These are phyloP conservation scores for Agonopterix heracliana DNA, from an alignment of 2,888 invertebrate genomes.

Conservation along the genomic window DNA sequence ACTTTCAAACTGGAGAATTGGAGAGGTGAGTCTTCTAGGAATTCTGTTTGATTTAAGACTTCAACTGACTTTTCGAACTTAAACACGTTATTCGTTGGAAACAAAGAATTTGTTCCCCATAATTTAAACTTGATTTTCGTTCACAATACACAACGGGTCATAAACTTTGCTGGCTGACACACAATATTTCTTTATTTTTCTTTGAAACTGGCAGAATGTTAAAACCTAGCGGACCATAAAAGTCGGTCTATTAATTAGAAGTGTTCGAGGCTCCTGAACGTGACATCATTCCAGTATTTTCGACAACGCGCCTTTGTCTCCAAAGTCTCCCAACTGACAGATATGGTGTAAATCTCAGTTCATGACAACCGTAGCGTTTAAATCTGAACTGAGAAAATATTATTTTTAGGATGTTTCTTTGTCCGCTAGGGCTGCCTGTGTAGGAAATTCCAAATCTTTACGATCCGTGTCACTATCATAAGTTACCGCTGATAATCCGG, in stretches of 20 bases:
- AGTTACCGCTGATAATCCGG: no score
- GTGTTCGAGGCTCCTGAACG: slow-evolving; percentile 28
- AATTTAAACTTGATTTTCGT: slow-evolving; percentile 34
- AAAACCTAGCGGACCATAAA: slow-evolving; percentile 48
- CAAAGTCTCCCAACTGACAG: slow-evolving; percentile 55
- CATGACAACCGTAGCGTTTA: slow-evolving; percentile 58
- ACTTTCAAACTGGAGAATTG: slow-evolving; percentile 5
- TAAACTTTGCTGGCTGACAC: slow-evolving; percentile 49
- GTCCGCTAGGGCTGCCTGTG: slow-evolving; percentile 15
- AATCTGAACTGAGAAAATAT: slow-evolving; percentile 52
- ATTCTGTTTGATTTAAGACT: slow-evolving; percentile 7
- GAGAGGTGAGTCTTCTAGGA: slow-evolving; percentile 18
- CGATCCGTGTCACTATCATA: no score
- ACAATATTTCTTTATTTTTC: slow-evolving; percentile 54
- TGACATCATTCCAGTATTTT: slow-evolving; percentile 64
- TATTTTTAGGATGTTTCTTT: slow-evolving; percentile 51
- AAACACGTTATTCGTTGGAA: slow-evolving; percentile 31
- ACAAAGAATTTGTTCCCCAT: slow-evolving; percentile 50
- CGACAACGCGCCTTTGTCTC: slow-evolving; percentile 65
- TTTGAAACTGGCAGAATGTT: slow-evolving; percentile 44
- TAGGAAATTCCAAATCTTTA: neutral
- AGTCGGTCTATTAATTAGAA: slow-evolving; percentile 60
- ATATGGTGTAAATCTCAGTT: slow-evolving; percentile 60
- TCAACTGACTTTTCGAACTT: slow-evolving; percentile 31
- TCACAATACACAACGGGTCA: slow-evolving; percentile 53